phyloP scores from a whole-genome alignment of 23 tunicate species.

The Aplidium turbinatum region DNA sequence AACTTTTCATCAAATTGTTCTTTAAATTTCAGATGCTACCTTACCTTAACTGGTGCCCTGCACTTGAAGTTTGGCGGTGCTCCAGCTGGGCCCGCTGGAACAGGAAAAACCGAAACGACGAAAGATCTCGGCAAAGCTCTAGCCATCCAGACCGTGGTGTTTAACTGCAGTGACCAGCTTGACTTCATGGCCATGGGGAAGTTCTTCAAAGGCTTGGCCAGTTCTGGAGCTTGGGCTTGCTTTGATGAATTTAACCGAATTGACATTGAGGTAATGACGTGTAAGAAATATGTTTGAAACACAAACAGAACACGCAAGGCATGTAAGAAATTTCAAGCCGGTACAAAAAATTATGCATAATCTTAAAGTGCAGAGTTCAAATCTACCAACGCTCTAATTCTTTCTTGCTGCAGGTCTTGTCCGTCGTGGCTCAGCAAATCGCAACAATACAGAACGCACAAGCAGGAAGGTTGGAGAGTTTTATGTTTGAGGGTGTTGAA shows the following conservation, averaged over 20 bases:
- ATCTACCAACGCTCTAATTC: not conserved
- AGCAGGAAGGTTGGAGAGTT: conserved; percentile 64
- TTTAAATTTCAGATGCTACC: conserved; percentile 69
- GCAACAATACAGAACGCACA: conserved; percentile 96
- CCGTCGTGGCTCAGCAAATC: conserved; percentile 97
- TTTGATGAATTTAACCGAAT: conserved; percentile 96
- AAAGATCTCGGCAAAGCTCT: conserved; percentile 97
- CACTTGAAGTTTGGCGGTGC: conserved; percentile 98
- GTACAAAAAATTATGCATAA: no score
- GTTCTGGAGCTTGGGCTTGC: conserved; percentile 99
- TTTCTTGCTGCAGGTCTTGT: conserved; percentile 64
- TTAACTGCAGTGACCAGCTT: conserved; percentile 96
- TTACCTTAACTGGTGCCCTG: conserved; percentile 94
- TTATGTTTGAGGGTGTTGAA: conserved; percentile 98
- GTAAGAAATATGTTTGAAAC: no score
- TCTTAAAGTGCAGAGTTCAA: not conserved
- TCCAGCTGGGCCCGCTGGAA: conserved; percentile 98
- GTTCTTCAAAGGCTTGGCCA: conserved; percentile 95
- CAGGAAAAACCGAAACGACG: conserved; percentile 95
- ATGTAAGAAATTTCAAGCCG: no score
- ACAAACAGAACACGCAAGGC: no score
- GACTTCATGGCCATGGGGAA: conserved; percentile 99
- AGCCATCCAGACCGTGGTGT: conserved; percentile 95
- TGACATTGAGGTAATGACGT: conserved; percentile 94
- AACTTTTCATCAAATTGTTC: no score